Base-by-base conservation (phyloP, 2,888 invertebrate genomes). In the Microplitis manilae region DNA sequence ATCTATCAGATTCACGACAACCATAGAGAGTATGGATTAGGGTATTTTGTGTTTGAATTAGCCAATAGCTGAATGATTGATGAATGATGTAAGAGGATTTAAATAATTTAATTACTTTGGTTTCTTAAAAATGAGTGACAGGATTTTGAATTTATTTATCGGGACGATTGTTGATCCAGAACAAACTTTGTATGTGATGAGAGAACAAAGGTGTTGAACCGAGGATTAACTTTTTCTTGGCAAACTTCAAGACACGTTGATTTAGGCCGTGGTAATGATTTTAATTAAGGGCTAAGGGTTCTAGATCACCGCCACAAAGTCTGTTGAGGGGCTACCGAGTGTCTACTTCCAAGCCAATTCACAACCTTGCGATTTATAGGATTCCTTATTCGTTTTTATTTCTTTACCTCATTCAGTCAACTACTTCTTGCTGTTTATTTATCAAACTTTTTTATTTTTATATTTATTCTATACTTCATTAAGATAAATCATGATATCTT, bases 261-360 rank as follows among this genome's bases (percentile, higher is more conserved):
- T 80, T 80, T 77, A 79, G 81, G 80, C 76, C 72, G 2, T 13
- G 74, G 81, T 83, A 83, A 83, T 83, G 82, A 82, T 83, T 83
- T 83, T 83, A 83, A 83, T 83, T 83, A 82, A 83, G 80, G 81
- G 78, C 81, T 80, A 77, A 83, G 82, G 80, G 79, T 79, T 79
- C 80, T 79, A 81, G 78, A 80, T 81, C 80, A 80, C 77, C 76
- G 73, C 30, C 38, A 30, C 65, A 72, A 74, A 20, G 73, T 68
- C 61, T 72, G 20, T 73, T 69, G 75, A 75, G 79, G 75, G 76
- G 75, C 61, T 73, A 68, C 38, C 61, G 59, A 68, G 61, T 50
- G 17, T 77, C 80, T 78, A 74, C 80, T 76, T 78, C 67, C 78
- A 67, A 77, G 77, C 78, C 79, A 78, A 77, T 77, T 79, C 78